Percentiles rank a stretch among this genome's conserved stretches.
Conservation (phyloP, 64 coral and sea anemone species). For the Hydrozoanthus tunicans region DNA sequence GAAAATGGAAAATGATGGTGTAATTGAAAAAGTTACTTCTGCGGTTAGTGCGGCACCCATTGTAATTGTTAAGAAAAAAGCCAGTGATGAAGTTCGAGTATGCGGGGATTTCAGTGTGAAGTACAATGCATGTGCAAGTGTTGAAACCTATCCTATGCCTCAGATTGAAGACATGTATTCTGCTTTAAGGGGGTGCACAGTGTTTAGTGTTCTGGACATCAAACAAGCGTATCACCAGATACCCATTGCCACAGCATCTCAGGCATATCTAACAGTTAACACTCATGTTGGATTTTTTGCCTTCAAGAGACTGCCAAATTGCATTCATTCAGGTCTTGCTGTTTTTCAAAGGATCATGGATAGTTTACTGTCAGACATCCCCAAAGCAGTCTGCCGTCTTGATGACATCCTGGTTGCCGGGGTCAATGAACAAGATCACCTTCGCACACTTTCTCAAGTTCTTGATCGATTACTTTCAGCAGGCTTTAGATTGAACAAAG, state of each 20-base stretch:
- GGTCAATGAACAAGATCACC: conserved; percentile 36
- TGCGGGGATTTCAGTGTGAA: conserved; percentile 68
- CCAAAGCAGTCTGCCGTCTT: conserved; percentile 15
- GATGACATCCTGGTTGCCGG: conserved; percentile 43
- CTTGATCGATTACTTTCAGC: conserved; percentile 36
- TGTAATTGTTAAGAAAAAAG: conserved; percentile 52
- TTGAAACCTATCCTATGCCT: conserved; percentile 58
- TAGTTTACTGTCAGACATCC: conserved; percentile 19
- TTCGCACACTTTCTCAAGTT: conserved; percentile 26
- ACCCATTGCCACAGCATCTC: neutral
- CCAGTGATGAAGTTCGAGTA: conserved; percentile 31
- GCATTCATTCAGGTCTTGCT: conserved; percentile 43
- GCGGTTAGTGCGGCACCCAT: conserved; percentile 15
- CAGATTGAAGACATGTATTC: conserved; percentile 64
- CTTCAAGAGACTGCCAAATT: conserved; percentile 57
- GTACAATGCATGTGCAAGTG: conserved; percentile 20
- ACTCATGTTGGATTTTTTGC: conserved; percentile 61
- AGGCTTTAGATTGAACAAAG: neutral
- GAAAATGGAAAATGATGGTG: neutral
- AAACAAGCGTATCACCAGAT: conserved; percentile 21
- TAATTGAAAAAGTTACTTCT: neutral
- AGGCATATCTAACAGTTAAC: conserved; percentile 45
- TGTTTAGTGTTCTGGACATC: conserved; percentile 31
- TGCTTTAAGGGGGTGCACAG: conserved; percentile 45
- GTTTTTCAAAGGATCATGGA: conserved; percentile 61